Conservation (phyloP, 2,797 vertebrate species). For the Podarcis lilfordi region DNA sequence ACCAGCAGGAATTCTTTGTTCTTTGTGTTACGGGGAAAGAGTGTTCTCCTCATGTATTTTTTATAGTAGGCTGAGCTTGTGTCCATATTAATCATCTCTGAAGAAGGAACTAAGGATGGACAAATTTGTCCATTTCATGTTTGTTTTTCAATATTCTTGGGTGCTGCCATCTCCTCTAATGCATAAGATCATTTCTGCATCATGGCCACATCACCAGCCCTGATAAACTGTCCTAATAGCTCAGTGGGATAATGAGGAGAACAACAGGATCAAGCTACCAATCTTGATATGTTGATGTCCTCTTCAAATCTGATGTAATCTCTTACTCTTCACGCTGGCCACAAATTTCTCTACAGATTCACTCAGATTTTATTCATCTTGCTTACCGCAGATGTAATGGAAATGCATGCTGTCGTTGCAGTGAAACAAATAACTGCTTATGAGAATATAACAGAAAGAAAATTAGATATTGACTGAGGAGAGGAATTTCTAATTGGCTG, state of each 20-base stretch:
- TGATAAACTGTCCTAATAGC: neutral
- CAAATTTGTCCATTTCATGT: neutral
- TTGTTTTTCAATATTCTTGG: neutral
- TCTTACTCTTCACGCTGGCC: neutral
- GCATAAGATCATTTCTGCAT: neutral
- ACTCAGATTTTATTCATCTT: constrained; percentile 38
- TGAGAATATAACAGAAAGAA: constrained; percentile 57
- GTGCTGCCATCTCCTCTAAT: neutral
- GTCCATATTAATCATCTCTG: neutral
- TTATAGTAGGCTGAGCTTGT: neutral
- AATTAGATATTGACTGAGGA: constrained; percentile 69
- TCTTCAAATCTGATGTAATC: neutral
- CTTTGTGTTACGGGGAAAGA: neutral
- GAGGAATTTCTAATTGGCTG: constrained; percentile 53
- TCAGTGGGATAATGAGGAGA: neutral
- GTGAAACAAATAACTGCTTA: constrained; percentile 40
- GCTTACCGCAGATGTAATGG: constrained; percentile 46
- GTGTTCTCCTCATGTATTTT: neutral
- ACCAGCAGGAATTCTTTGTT: neutral
- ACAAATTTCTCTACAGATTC: neutral
- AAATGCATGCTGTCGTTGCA: constrained; percentile 20
- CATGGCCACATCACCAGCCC: neutral
- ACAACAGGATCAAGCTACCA: neutral
- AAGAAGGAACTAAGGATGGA: neutral
- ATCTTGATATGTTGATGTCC: neutral